These are phyloP conservation scores for Speoplatyrhinus poulsoni DNA, from an alignment of 2,113 vertebrate genomes.

Conservation along the genomic window DNA sequence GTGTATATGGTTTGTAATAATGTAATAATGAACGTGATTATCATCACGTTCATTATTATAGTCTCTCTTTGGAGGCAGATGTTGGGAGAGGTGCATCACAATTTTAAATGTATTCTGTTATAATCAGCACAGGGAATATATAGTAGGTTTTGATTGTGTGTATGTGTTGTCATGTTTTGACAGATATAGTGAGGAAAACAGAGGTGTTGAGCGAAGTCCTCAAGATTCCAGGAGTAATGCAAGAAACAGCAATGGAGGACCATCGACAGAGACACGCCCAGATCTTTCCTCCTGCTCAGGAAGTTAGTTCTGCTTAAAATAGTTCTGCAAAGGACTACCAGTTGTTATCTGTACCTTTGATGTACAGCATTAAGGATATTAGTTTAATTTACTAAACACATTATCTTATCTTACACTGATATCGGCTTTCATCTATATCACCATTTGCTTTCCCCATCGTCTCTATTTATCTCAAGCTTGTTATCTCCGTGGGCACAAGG, in stretches of 20 bases:
- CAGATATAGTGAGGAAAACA: constrained; percentile 59
- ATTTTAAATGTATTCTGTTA: background rate
- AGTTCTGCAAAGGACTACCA: background rate
- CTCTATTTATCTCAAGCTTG: background rate
- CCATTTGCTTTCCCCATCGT: background rate
- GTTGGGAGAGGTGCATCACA: background rate
- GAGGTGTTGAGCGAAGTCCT: constrained; percentile 53
- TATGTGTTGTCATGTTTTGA: background rate
- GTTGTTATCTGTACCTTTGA: background rate
- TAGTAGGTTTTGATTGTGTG: background rate
- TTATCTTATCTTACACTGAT: background rate
- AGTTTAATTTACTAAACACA: too few relatives aligned
- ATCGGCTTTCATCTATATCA: background rate
- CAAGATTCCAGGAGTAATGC: constrained; percentile 38
- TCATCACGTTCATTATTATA: too few relatives aligned
- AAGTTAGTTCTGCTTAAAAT: constrained; percentile 33
- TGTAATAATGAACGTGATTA: too few relatives aligned
- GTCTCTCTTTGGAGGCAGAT: background rate
- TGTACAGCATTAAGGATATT: background rate
- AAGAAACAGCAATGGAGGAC: background rate
- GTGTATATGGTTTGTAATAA: too few relatives aligned
- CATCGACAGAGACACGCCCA: constrained; percentile 17
- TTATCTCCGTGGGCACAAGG: background rate
- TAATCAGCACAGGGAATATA: background rate
- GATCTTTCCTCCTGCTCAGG: constrained; percentile 7